Evolutionary conservation across 2,888 invertebrate species (phyloP).

Genomic region (Siphlonurus alternatus): DNA sequence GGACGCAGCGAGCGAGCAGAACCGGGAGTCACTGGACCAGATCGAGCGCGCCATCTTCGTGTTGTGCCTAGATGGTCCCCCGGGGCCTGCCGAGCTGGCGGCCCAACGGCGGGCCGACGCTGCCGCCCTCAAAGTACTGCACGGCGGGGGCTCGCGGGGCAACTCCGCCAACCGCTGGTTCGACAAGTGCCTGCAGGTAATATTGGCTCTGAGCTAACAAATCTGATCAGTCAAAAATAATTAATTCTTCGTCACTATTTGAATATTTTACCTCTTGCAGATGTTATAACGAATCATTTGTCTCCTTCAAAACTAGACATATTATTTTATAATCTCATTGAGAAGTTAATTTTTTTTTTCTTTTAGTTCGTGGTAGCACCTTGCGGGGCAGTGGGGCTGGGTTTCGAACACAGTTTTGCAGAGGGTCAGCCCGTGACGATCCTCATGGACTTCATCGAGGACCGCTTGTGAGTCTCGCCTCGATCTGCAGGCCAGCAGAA

Average conservation of each 20-base stretch:
- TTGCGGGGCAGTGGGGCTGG: slow-evolving; percentile 44
- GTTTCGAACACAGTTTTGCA: slow-evolving; percentile 88
- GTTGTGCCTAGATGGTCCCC: neutral
- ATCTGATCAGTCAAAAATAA: no score
- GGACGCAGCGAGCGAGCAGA: no score
- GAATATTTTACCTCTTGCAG: no score
- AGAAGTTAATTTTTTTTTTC: neutral
- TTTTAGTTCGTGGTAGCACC: slow-evolving; percentile 21
- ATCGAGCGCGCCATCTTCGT: neutral
- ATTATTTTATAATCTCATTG: no score
- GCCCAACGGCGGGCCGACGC: neutral
- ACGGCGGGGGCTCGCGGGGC: neutral
- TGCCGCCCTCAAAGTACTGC: neutral
- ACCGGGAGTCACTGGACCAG: neutral
- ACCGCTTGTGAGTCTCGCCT: slow-evolving; percentile 28
- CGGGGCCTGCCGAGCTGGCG: neutral
- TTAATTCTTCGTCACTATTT: no score
- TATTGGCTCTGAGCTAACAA: no score
- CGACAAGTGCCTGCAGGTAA: neutral
- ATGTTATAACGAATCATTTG: no score
- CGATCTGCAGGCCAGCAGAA: slow-evolving; percentile 42
- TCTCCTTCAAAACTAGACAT: no score
- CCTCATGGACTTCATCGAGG: slow-evolving; percentile 62
- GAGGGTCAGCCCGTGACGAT: slow-evolving; percentile 85
- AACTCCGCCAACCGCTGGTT: neutral